These are phyloP conservation scores for Eulemur mongoz DNA, from an alignment of 2,797 vertebrate genomes.

Conservation along the genomic window DNA sequence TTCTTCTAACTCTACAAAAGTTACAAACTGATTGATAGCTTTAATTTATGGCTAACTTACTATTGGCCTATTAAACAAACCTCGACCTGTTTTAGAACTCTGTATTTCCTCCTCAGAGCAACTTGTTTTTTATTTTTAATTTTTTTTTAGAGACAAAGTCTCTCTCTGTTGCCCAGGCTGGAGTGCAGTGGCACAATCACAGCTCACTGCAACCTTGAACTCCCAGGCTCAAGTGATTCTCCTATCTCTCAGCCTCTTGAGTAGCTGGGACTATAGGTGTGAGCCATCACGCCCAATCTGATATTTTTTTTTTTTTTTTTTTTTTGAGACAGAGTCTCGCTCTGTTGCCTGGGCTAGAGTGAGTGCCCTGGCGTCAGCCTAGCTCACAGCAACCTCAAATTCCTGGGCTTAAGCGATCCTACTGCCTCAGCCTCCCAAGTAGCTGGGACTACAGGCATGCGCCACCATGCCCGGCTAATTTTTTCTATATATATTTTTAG, in stretches of 20 bases:
- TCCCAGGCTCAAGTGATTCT: not conserved
- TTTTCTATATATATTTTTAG: too few species aligned
- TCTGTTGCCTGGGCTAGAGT: too few species aligned
- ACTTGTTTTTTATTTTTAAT: not conserved
- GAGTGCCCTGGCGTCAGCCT: too few species aligned
- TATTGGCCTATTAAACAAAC: not conserved
- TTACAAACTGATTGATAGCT: not conserved
- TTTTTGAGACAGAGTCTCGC: too few species aligned
- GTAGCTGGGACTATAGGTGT: not conserved
- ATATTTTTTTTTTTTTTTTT: too few species aligned
- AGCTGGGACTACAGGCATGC: too few species aligned
- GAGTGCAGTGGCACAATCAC: not conserved
- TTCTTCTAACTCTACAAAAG: not conserved
- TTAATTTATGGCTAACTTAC: not conserved
- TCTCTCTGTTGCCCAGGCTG: not conserved
- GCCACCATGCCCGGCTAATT: too few species aligned
- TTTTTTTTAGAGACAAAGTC: not conserved
- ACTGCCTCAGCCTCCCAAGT: too few species aligned
- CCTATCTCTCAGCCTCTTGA: not conserved
- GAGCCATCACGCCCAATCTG: not conserved
- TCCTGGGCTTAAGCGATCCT: too few species aligned
- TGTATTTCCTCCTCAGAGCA: not conserved
- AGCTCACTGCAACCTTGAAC: not conserved
- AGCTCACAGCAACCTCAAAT: too few species aligned
- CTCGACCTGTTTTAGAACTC: fast-evolving